phyloP scores from a whole-genome alignment of 2,888 invertebrate genomes.

The Teleogryllus oceanicus region DNA sequence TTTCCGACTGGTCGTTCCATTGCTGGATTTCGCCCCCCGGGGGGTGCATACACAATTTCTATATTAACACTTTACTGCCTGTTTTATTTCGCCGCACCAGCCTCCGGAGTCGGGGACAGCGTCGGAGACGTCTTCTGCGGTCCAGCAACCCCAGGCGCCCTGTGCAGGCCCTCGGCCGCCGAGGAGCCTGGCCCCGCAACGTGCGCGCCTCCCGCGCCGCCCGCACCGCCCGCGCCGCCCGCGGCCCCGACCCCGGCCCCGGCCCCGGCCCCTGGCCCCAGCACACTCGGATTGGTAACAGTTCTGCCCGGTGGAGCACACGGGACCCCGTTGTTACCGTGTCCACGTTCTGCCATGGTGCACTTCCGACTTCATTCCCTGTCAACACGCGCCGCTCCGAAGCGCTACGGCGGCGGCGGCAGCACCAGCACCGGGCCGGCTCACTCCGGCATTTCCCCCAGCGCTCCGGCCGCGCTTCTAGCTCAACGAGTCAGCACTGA shows the following conservation, averaged over 20 bases:
- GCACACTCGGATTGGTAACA: neutral
- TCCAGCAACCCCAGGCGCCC: neutral
- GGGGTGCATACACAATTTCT: too few species aligned
- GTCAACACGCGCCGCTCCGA: neutral
- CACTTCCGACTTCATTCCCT: neutral
- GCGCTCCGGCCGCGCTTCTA: neutral
- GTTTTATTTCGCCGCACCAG: neutral
- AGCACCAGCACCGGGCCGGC: neutral
- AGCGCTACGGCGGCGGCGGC: neutral
- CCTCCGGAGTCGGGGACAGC: neutral
- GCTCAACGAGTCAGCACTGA: neutral
- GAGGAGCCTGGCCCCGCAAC: too few species aligned
- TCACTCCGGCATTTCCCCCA: neutral
- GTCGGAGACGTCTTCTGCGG: neutral
- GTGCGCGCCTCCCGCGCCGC: too few species aligned
- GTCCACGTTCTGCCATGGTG: neutral
- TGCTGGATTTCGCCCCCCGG: neutral
- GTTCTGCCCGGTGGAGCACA: neutral
- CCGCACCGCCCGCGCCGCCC: too few species aligned
- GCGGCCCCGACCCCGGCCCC: too few species aligned
- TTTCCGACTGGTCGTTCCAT: conserved; percentile 31
- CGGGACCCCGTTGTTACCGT: neutral
- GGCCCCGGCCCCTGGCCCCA: too few species aligned
- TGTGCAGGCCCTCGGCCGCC: too few species aligned
- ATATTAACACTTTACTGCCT: too few species aligned